Base-by-base conservation (phyloP, 2,888 invertebrate genomes). In the Luffia ferchaultella region DNA sequence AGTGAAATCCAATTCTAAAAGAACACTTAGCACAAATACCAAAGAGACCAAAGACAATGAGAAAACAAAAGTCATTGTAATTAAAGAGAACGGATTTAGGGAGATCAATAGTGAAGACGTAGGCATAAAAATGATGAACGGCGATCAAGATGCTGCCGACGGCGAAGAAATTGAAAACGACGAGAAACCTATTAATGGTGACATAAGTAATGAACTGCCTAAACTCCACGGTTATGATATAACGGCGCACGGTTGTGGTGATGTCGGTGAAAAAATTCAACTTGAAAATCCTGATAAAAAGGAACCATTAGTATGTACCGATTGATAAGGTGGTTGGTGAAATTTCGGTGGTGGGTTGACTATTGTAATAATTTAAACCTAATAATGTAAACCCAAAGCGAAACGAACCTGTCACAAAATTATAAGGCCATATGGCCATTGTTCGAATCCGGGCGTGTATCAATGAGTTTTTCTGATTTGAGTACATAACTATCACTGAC, bases 221-320 rank as follows among this genome's bases (percentile, higher is more conserved):
- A 19, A 43, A 5, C 67, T 79, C 1, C 74, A 77, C 46, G 80
- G 80, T n/a, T 80, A 79, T 49, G 61, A 68, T 50, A 71, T 73
- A 54, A 75, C 73, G 45, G 62, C 77, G 2, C 60, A 69, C 0
- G 77, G 76, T 0, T 82, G 79, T 56, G 69, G 68, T 12, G 50
- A 30, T 17, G 40, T 30, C 9, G 45, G 45, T 20, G 57, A 73
- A 20, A 61, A 67, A 19, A 76, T 82, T 53, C 76, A 83, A 44
- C 53, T 82, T 17, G 82, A 83, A 56, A 71, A 82, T 59, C 74
- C 75, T 1, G 56, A 72, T 53, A 80, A 80, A 49, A 80, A 68
- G 53, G 83, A 83, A 49, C 51, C 65, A 7, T 63, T 82, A 50
- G 82, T 83, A 76, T 70, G 79, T 58, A 45, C 19, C 59, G 1